These are phyloP conservation scores for Hippoglossus stenolepis DNA, from an alignment of 2,113 vertebrate genomes.

Conservation along the genomic window DNA sequence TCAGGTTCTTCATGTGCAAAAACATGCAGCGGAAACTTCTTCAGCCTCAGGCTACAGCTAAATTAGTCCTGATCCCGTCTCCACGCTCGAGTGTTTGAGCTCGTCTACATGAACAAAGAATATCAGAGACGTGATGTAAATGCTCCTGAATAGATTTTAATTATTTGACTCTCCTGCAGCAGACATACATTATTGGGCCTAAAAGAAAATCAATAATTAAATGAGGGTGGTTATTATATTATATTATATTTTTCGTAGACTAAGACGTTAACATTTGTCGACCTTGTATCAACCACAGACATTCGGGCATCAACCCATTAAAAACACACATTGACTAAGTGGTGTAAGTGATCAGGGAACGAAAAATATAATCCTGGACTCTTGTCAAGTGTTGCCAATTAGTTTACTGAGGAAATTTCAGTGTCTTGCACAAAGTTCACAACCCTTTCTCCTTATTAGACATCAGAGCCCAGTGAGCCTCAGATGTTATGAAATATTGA, in stretches of 20 bases:
- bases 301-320: neutral
- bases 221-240: too few relatives aligned
- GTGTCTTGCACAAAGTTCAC: conserved; percentile 38
- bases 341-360: neutral
- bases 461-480: conserved; percentile 45
- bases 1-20: neutral
- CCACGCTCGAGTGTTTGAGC: neutral
- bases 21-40: neutral
- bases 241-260: too few relatives aligned
- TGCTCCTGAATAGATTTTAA: too few relatives aligned
- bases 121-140: too few relatives aligned
- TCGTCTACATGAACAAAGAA: neutral
- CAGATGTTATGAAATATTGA: conserved; percentile 66
- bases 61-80: neutral
- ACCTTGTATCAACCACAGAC: too few relatives aligned
- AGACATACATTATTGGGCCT: too few relatives aligned
- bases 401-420: conserved; percentile 45
- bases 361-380: neutral
- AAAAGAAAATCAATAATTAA: too few relatives aligned
- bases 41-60: neutral
- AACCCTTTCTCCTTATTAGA: conserved; percentile 44
- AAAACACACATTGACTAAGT: too few relatives aligned
- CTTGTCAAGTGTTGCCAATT: conserved; percentile 25
- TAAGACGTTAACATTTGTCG: too few relatives aligned
- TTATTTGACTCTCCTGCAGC: too few relatives aligned